phyloP scores from a whole-genome alignment of 2,888 invertebrate species.

The Achlya flavicornis region DNA sequence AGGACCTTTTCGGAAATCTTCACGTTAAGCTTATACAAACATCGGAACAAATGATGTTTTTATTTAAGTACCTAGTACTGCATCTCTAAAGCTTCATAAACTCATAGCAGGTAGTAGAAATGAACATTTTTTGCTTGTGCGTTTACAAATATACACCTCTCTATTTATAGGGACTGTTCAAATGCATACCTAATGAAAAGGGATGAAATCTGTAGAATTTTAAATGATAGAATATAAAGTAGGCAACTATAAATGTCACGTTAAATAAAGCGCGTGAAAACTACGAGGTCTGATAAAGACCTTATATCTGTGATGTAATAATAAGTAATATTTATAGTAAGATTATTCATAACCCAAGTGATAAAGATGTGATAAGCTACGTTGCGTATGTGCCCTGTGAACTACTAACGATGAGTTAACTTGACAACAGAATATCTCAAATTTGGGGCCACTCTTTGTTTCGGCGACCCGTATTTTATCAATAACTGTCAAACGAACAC shows the following conservation, averaged over 20 bases:
- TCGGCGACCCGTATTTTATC: background rate
- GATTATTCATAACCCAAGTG: background rate
- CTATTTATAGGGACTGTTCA: background rate
- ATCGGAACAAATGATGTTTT: background rate
- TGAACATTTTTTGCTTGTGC: no score
- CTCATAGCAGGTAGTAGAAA: no score
- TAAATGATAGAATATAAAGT: background rate
- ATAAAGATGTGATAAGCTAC: background rate
- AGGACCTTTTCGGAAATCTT: no score
- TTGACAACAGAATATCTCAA: background rate
- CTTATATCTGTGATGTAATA: slow-evolving; percentile 6
- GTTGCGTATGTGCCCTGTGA: background rate
- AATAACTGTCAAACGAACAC: background rate
- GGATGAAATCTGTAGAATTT: background rate
- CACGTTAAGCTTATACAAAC: background rate
- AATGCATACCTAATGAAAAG: background rate
- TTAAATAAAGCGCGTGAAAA: background rate
- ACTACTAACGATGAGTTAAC: background rate
- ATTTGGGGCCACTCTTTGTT: background rate
- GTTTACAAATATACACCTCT: no score
- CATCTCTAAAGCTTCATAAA: no score
- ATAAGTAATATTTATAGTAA: background rate
- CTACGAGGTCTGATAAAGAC: background rate
- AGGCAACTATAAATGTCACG: background rate
- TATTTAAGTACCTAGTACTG: background rate